Conservation (phyloP, 2,888 invertebrate species). For the Chalcis sispes region DNA sequence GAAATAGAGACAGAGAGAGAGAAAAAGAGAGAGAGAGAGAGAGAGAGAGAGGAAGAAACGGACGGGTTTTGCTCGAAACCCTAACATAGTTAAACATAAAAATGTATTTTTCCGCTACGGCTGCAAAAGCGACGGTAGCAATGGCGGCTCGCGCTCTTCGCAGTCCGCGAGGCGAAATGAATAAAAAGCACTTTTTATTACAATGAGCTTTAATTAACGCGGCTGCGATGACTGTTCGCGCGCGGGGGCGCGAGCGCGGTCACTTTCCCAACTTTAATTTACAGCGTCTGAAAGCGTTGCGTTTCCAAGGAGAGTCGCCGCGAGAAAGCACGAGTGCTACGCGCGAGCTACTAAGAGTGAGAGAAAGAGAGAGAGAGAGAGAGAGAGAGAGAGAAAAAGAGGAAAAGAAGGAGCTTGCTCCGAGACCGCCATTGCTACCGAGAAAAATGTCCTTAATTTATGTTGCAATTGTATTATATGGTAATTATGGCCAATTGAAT, state of each 20-base stretch:
- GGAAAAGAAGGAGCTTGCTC: neutral
- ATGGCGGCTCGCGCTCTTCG: slow-evolving; percentile 43
- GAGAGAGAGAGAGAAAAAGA: slow-evolving; percentile 7
- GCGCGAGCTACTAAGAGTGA: neutral
- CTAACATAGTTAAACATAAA: slow-evolving; percentile 71
- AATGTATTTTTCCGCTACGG: slow-evolving; percentile 62
- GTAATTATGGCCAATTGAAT: slow-evolving; percentile 56
- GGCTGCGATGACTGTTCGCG: slow-evolving; percentile 66
- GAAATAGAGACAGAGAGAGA: neutral
- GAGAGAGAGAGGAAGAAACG: neutral
- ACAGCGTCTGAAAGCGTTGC: slow-evolving; percentile 66
- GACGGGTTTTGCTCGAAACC: slow-evolving; percentile 57
- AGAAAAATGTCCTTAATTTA: slow-evolving; percentile 58
- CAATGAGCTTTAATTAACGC: slow-evolving; percentile 73
- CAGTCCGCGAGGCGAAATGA: slow-evolving; percentile 65
- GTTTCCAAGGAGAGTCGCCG: slow-evolving; percentile 44
- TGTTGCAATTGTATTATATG: slow-evolving; percentile 54
- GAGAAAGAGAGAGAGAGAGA: slow-evolving; percentile 20
- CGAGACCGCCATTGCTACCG: neutral
- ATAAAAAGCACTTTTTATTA: slow-evolving; percentile 72
- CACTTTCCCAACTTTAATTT: slow-evolving; percentile 71
- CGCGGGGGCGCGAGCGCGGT: slow-evolving; percentile 54
- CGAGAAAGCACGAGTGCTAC: neutral
- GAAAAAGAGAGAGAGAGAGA: neutral
- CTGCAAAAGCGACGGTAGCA: slow-evolving; percentile 21